Base-by-base conservation (phyloP, 2,113 vertebrate species). In the Chaenocephalus aceratus region DNA sequence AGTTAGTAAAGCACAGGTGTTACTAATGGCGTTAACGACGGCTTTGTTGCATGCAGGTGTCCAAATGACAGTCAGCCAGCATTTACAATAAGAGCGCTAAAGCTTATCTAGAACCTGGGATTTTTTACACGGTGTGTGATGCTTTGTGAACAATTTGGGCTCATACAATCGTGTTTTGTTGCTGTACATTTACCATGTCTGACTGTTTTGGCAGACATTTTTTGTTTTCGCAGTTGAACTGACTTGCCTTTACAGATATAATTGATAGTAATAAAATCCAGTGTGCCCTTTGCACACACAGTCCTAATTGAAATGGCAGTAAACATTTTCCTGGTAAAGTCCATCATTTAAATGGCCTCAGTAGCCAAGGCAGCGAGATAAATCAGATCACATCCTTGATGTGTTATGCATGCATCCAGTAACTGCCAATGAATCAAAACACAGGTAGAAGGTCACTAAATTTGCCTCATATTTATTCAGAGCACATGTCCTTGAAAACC, bases 391-490 rank as follows among this genome's bases (percentile, higher is more conserved):
- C 76, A 89, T 67, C 86, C 87, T 93, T 86, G 83, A 89, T 90
- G 84, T 87, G 87, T 87, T 91, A 89, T 86, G 92, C 91, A 90
- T 95, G 89, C 85, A 86, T 89, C 86, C 79, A 80, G 86, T 88
- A 87, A 88, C 86, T 91, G 88, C 86, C 86, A 89, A 88, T 92
- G 92, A 92, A 93, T 94, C 94, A 94, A 93, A 93, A 92, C 81
- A 87, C 85, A 86, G 90, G 88, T 93, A 91, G 92, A 94, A 94
- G 95, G 93, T 94, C 93, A 93, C 81, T 78, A 78, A 86, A 91
- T 93, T 83, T 89, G 81, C 79, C 86, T 91, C 84, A 87, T 93
- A 90, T 94, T 94, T 94, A 93, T 95, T 94, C 93, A 93, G 61
- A 84, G 61, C 80, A 85, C 86, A 81, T 67, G 91, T 89, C 92